These are phyloP conservation scores for Aspiorhynchus laticeps DNA, from an alignment of 2,113 vertebrate genomes.

Conservation along the genomic window DNA sequence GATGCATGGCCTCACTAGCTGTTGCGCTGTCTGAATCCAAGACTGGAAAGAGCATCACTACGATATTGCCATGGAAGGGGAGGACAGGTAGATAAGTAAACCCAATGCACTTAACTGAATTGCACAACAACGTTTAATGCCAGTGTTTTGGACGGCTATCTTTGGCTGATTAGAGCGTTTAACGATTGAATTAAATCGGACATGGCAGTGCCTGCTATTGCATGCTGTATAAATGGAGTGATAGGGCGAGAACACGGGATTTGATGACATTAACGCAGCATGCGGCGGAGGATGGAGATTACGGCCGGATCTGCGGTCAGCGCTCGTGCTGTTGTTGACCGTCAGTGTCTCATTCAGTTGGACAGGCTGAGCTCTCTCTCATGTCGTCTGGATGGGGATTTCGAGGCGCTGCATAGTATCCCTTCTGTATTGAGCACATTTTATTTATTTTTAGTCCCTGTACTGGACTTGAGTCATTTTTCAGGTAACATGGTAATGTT, in stretches of 20 bases:
- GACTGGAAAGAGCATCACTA: not conserved
- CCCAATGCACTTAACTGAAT: not conserved
- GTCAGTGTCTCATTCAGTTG: conserved; percentile 2
- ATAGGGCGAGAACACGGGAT: conserved; percentile 18
- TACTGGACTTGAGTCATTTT: not conserved
- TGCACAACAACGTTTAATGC: not conserved
- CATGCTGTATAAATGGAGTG: conserved; percentile 7
- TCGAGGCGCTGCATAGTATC: not conserved
- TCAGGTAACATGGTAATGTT: conserved; percentile 5
- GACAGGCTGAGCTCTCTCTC: not conserved
- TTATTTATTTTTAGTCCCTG: not conserved
- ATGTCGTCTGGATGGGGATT: not conserved
- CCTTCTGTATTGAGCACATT: not conserved
- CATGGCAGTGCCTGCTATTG: not conserved
- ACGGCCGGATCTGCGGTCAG: not conserved
- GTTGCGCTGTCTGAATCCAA: conserved; percentile 21
- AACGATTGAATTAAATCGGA: conserved; percentile 3
- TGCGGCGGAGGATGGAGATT: conserved; percentile 20
- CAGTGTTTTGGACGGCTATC: not conserved
- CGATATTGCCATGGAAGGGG: not conserved
- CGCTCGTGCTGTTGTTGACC: conserved; percentile 13
- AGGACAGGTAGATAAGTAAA: not conserved
- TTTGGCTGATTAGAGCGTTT: not conserved
- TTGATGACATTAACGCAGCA: conserved; percentile 27
- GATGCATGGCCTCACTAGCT: conserved; percentile 28